Evolutionary conservation across 2,113 vertebrate genomes (phyloP).

Genomic region (Pseudorectes ferrugineus): DNA sequence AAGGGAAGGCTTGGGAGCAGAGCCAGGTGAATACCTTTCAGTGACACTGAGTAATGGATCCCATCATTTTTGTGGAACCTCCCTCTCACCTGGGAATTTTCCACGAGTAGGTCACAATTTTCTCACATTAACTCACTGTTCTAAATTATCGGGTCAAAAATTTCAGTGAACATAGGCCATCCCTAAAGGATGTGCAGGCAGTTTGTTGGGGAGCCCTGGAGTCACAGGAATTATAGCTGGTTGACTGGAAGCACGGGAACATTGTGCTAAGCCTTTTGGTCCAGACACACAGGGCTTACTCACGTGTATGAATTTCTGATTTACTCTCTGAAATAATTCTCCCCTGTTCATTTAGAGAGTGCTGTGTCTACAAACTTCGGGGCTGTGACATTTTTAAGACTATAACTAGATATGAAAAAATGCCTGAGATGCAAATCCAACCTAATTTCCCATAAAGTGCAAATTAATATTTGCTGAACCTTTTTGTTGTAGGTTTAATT

Average conservation of each 20-base stretch:
- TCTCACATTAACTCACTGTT: background rate
- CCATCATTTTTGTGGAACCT: background rate
- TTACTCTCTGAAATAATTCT: background rate
- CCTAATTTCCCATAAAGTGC: background rate
- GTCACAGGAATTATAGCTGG: background rate
- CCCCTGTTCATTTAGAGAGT: background rate
- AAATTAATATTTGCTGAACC: conserved; percentile 23
- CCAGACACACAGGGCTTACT: background rate
- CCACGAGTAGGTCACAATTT: background rate
- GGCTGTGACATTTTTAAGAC: background rate
- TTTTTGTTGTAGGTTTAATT: background rate
- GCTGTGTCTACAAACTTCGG: background rate
- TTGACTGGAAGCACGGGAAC: background rate
- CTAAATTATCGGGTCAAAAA: background rate
- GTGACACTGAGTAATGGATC: background rate
- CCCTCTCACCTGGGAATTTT: background rate
- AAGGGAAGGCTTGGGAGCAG: background rate
- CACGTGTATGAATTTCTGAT: background rate
- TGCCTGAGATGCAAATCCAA: background rate
- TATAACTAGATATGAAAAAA: background rate
- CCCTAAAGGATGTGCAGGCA: background rate
- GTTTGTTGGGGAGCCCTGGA: background rate
- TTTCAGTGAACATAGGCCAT: background rate
- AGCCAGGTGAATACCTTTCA: background rate
- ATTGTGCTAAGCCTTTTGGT: background rate